Evolutionary conservation across 1,140 invertebrate species (phyloP), one percentile per base, ranked within the genome.

Genomic region (Xylocopa sonorina): DNA sequence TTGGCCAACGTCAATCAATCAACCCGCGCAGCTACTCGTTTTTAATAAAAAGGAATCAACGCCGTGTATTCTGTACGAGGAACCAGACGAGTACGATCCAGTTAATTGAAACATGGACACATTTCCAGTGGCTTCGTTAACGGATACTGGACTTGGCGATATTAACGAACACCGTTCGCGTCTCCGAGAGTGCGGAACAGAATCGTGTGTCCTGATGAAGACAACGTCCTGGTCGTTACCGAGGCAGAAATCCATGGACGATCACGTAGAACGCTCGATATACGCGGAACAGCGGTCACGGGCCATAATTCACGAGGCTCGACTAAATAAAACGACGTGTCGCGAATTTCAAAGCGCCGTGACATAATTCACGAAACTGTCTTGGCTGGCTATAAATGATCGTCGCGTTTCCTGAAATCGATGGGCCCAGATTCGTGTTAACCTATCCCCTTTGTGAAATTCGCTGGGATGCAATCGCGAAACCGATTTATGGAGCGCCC

Each of bases 341-440:
- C 68, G 24, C 27, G 34, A 57, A 58, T 72, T 72, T 72, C 16
- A 7, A 34, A 14, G 18, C 27, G 10, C 41, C 1, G 18, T 3
- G 21, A n/a, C 29, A 46, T 72, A 58, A 72, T 58, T 72, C 53
- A 46, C 21, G 16, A 12, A 21, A 46, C 41, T 46, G 38, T 32
- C 68, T 72, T 72, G 68, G 10, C 67, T 38, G 27, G 67, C 38
- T 71, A 32, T 58, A 34, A 58, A 58, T 57, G 68, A 58, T 72
- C 67, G 38, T 41, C 50, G 63, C 68, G 38, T 46, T 58, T 10
- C 18, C 3, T 2, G 38, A 9, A 16, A 72, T 72, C 58, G 43
- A 46, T 29, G 68, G 18, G 7, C 18, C n/a, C 18, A 10, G 18
- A 10, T 16, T 24, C 18, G 24, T 4, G 21, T 21, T 18, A 2